Base-by-base conservation (phyloP, 1,140 invertebrate species). In the Tetramorium parvispinum region DNA sequence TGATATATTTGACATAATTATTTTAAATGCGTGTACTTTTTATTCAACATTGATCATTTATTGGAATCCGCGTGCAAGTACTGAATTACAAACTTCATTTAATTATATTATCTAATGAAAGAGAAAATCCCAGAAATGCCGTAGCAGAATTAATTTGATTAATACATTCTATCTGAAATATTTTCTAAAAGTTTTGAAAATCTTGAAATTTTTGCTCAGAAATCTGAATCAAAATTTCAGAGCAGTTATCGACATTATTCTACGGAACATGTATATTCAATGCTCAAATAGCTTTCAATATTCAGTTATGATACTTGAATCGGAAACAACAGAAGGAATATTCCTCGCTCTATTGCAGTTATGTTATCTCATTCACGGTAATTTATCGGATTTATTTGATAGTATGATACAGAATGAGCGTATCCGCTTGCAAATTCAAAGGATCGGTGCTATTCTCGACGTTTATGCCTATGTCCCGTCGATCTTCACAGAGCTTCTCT, bases 331-430 rank as follows among this genome's bases (percentile, higher is more conserved):
- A 21, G 16, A 43, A 46, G n/a, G 3, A 4, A 59, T 46, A 46
- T 40, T 32, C 1, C 24, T 57, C 21, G 8, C n/a, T 1, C 1
- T 11, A 10, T 43, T 46, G 51, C 32, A 21, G 1, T 57, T 57
- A n/a, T 37, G 13, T 46, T 24, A 40, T 46, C 40, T 82, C 59
- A 82, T 49, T n/a, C 53, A 1, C 10, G 40, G 7, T 46, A 61
- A 73, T 61, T 83, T 75, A 75, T 83, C 53, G 55, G 40, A n/a
- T 83, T 59, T 37, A 61, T 66, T 11, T 18, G 21, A 70, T 81
- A 70, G 21, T 32, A 49, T 70, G 51, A 76, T 85, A 49, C 21
- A 63, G n/a, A 55, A 63, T n/a, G 82, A 63, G 51, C 27, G 10
- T 18, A 32, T 32, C 13, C 24, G 49, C 32, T 37, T 77, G 59